Evolutionary conservation across 1,140 invertebrate genomes (phyloP).

Genomic region (Helicoverpa armigera): DNA sequence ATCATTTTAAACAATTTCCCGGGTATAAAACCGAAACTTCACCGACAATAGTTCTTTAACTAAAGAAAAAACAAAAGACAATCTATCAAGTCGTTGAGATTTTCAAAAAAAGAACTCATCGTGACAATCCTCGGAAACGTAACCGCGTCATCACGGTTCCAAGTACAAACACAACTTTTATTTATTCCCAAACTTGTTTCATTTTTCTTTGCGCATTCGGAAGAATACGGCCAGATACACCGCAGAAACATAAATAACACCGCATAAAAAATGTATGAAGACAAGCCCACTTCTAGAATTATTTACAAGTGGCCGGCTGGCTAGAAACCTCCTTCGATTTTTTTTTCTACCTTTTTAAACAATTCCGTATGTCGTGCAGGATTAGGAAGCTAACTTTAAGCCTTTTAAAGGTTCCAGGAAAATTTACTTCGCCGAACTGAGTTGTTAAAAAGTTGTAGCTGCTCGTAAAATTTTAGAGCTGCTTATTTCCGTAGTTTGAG

Average conservation of each 20-base stretch:
- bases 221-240: constrained; percentile 64
- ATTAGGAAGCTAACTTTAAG: constrained; percentile 31
- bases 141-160: constrained; percentile 64
- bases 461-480: constrained; percentile 8
- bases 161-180: constrained; percentile 66
- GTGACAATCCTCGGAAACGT: constrained; percentile 58
- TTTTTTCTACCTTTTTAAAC: constrained; percentile 49
- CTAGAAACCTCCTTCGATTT: neutral
- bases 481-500: constrained; percentile 35
- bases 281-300: constrained; percentile 63
- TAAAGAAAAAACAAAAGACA: neutral
- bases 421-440: constrained; percentile 10
- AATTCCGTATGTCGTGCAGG: constrained; percentile 36
- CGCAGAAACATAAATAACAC: constrained; percentile 64
- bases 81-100: constrained; percentile 15
- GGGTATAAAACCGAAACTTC: no score
- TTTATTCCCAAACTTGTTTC: constrained; percentile 79
- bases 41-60: neutral
- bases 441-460: constrained; percentile 31
- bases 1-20: no score
- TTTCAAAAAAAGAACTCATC: constrained; percentile 28
- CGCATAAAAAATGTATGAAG: constrained; percentile 74
- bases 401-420: constrained; percentile 11
- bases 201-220: constrained; percentile 74
- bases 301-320: constrained; percentile 56